Percentiles rank a stretch among this genome's conserved stretches.
These are phyloP conservation scores for Ecliptopera silaceata DNA, from an alignment of 2,888 invertebrate genomes.

Conservation along the genomic window DNA sequence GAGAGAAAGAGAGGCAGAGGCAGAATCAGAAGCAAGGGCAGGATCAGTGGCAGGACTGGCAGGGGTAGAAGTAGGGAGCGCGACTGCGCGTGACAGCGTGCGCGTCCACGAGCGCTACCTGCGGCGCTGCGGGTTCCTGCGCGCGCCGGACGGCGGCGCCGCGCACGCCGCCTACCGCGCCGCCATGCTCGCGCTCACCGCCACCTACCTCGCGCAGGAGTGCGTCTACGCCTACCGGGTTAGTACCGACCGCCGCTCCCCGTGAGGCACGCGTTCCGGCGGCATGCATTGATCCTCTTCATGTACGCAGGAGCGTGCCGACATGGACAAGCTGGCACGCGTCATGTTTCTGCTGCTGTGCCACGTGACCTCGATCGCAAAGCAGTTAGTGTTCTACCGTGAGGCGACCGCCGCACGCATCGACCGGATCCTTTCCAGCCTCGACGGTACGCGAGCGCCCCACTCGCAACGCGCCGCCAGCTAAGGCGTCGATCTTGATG, in stretches of 20 bases:
- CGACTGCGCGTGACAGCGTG: slow-evolving; percentile 40
- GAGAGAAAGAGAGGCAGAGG: too few species aligned
- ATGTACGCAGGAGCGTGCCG: slow-evolving; percentile 50
- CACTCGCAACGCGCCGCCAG: not conserved
- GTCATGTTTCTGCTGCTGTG: slow-evolving; percentile 75
- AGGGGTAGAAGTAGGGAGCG: slow-evolving; percentile 17
- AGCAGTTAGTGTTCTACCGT: slow-evolving; percentile 63
- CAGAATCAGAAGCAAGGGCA: not conserved
- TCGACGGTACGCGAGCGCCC: slow-evolving; percentile 37
- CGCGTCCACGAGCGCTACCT: slow-evolving; percentile 42
- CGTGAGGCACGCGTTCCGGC: not conserved
- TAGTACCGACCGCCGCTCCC: not conserved
- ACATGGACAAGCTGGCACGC: slow-evolving; percentile 66
- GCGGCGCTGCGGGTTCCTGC: slow-evolving; percentile 46
- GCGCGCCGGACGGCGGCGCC: slow-evolving; percentile 2
- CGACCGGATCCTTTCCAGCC: slow-evolving; percentile 38
- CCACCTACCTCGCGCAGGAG: slow-evolving; percentile 49
- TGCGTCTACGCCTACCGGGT: slow-evolving; percentile 53
- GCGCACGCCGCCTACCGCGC: slow-evolving; percentile 33
- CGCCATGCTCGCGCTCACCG: slow-evolving; percentile 41
- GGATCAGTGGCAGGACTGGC: not conserved
- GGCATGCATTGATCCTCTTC: not conserved
- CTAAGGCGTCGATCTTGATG: too few species aligned
- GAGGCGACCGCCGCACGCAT: slow-evolving; percentile 42
- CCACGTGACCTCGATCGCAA: slow-evolving; percentile 68